These are phyloP conservation scores for Theretra japonica DNA, from an alignment of 2,888 invertebrate genomes.

Conservation along the genomic window DNA sequence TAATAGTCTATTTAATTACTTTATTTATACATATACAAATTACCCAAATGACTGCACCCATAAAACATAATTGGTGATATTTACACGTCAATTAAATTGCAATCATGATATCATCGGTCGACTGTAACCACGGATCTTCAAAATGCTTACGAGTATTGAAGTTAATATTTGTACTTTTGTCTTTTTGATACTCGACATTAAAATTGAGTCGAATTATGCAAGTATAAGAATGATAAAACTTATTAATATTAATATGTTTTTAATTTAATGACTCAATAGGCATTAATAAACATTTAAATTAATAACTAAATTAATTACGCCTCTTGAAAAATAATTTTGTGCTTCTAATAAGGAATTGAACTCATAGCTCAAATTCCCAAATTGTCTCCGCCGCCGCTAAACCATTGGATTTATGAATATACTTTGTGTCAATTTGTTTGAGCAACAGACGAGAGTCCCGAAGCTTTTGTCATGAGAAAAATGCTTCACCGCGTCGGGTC, in stretches of 20 bases:
- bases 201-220: not conserved
- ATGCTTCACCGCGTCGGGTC: slow-evolving; percentile 68
- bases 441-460: slow-evolving; percentile 63
- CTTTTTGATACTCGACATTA: too few relatives aligned
- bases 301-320: too few relatives aligned
- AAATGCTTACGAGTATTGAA: not conserved
- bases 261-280: not conserved
- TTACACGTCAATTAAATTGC: slow-evolving; percentile 11
- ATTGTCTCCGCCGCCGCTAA: not conserved
- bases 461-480: slow-evolving; percentile 77
- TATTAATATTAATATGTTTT: too few relatives aligned
- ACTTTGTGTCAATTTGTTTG: slow-evolving; percentile 38
- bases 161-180: too few relatives aligned
- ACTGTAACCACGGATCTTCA: not conserved
- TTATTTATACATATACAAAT: slow-evolving; percentile 8
- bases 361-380: not conserved
- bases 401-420: not conserved
- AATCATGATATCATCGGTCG: slow-evolving; percentile 10
- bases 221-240: too few relatives aligned
- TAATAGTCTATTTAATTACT: slow-evolving; percentile 1
- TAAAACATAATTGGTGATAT: slow-evolving; percentile 35
- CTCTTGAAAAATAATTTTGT: too few relatives aligned
- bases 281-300: not conserved
- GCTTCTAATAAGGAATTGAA: too few relatives aligned
- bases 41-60: slow-evolving; percentile 45